A percentile compares a stretch with the other conserved stretches of the same genome.
phyloP scores from a whole-genome alignment of 2,113 vertebrate genomes.

The Hippocampus abdominalis region DNA sequence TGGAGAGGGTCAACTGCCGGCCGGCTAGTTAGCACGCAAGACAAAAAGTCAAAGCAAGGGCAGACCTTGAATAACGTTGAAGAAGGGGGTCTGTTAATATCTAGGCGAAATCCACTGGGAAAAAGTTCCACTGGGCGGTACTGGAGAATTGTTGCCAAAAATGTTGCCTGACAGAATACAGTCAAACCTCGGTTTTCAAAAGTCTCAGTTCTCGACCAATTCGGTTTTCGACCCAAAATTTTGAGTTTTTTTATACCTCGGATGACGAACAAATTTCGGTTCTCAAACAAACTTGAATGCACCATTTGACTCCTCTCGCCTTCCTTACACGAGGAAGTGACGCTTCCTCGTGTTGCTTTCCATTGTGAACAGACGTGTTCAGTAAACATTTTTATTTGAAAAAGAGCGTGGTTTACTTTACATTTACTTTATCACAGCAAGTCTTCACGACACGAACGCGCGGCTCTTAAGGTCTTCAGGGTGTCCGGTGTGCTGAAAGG shows the following conservation, averaged over 20 bases:
- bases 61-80: not conserved
- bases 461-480: constrained; percentile 47
- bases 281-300: no score
- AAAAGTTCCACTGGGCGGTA: not conserved
- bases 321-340: no score
- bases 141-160: not conserved
- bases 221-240: no score
- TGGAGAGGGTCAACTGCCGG: not conserved
- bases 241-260: no score
- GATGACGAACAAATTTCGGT: no score
- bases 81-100: not conserved
- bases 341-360: no score
- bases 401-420: no score
- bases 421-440: constrained; percentile 53
- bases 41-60: not conserved
- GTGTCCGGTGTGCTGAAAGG: constrained; percentile 56
- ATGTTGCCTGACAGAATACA: not conserved
- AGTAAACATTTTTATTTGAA: no score
- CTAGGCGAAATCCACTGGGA: not conserved
- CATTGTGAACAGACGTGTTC: no score
- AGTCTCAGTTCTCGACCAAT: no score
- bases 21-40: not conserved
- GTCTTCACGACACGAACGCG: constrained; percentile 40
- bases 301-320: no score
- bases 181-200: no score